These are phyloP conservation scores for Drosophila bocki DNA, from an alignment of 1,140 invertebrate genomes.

Conservation along the genomic window DNA sequence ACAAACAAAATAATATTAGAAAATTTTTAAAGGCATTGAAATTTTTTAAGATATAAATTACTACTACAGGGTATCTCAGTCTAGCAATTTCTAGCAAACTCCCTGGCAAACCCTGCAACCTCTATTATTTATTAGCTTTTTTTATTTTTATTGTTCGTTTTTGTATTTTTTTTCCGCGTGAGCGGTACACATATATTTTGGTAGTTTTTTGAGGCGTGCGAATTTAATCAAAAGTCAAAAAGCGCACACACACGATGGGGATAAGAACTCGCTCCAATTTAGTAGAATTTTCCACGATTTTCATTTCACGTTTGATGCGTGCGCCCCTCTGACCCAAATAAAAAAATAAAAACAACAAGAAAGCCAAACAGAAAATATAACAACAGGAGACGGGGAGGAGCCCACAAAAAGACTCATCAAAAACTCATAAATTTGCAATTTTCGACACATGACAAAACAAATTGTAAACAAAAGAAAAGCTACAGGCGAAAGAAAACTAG, in stretches of 20 bases:
- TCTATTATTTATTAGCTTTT: constrained; percentile 58
- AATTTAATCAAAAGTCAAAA: constrained; percentile 83
- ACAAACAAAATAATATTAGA: too few relatives aligned
- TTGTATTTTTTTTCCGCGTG: constrained; percentile 8
- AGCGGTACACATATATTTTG: constrained; percentile 18
- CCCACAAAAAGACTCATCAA: constrained; percentile 80
- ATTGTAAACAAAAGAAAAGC: constrained; percentile 73
- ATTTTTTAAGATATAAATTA: too few relatives aligned
- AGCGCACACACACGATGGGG: constrained; percentile 29
- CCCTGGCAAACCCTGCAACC: background rate
- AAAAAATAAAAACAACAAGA: constrained; percentile 63
- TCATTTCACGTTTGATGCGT: constrained; percentile 52
- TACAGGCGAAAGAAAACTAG: constrained; percentile 26
- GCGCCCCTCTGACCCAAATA: constrained; percentile 66
- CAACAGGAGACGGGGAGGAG: constrained; percentile 16
- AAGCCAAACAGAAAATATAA: constrained; percentile 40
- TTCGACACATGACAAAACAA: constrained; percentile 83
- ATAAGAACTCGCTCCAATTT: constrained; percentile 37
- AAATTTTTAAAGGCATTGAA: too few relatives aligned
- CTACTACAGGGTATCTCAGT: background rate
- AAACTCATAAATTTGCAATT: constrained; percentile 83
- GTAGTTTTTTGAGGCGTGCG: constrained; percentile 63
- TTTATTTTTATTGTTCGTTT: constrained; percentile 33
- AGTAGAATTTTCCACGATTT: constrained; percentile 17
- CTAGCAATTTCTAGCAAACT: background rate